phyloP scores from a whole-genome alignment of 2,797 vertebrate species.

The Melanotaenia boesemani region DNA sequence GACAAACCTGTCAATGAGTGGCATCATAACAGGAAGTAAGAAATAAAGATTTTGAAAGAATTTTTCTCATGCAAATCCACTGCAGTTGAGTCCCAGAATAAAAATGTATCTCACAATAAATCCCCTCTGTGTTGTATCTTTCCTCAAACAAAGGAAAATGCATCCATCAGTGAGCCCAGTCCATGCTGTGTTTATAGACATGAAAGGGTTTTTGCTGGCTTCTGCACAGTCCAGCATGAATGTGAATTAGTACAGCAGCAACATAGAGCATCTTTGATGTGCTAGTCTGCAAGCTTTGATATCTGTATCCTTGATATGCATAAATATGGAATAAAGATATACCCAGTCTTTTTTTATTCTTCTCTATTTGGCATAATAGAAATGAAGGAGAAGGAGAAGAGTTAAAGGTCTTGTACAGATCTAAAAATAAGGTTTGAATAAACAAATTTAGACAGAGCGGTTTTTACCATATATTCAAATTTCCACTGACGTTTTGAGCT shows the following conservation, averaged over 20 bases:
- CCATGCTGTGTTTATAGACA: conserved; percentile 11
- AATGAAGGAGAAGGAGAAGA: conserved; percentile 8
- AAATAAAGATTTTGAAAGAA: not conserved
- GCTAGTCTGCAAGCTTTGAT: conserved; percentile 59
- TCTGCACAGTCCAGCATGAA: conserved; percentile 43
- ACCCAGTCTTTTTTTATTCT: conserved; percentile 22
- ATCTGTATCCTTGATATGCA: conserved; percentile 55
- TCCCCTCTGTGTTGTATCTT: not conserved
- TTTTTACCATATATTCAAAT: not conserved
- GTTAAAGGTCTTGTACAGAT: not conserved
- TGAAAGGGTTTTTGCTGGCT: conserved; percentile 34
- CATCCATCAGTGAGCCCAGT: conserved; percentile 1
- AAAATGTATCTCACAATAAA: not conserved
- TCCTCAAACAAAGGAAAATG: conserved; percentile 10
- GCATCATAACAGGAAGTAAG: not conserved
- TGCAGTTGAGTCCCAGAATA: not conserved
- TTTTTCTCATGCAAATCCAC: not conserved
- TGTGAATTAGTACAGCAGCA: conserved; percentile 42
- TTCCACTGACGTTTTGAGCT: not conserved
- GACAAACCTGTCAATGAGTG: not conserved
- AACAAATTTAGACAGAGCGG: not conserved
- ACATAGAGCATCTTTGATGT: conserved; percentile 63
- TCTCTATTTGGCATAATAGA: conserved; percentile 25
- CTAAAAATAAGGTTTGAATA: not conserved
- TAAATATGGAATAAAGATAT: conserved; percentile 43